Evolutionary conservation across 2,113 vertebrate species (phyloP).

Genomic region (Menidia beryllina): DNA sequence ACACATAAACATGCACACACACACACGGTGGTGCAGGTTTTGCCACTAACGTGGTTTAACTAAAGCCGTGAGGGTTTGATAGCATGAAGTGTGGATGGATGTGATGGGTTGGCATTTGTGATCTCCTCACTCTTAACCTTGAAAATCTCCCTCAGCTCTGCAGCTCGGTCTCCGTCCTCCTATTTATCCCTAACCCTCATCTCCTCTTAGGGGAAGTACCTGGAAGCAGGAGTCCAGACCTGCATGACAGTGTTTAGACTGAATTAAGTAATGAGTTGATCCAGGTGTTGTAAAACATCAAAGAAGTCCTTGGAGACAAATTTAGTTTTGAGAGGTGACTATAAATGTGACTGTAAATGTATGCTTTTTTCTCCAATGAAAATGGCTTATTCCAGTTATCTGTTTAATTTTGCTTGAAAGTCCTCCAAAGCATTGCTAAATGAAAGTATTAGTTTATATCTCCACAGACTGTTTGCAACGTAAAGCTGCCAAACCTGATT

Average conservation of each 20-base stretch:
- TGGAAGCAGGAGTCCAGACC: slow-evolving; percentile 54
- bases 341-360: neutral
- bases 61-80: neutral
- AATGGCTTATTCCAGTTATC: neutral
- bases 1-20: slow-evolving; percentile 17
- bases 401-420: neutral
- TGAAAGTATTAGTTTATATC: neutral
- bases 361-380: no score
- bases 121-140: neutral
- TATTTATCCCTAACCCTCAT: slow-evolving; percentile 13
- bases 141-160: slow-evolving; percentile 30
- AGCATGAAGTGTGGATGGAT: neutral
- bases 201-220: slow-evolving; percentile 44
- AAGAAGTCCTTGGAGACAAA: slow-evolving; percentile 8
- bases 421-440: neutral
- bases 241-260: slow-evolving; percentile 44
- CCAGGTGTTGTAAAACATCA: slow-evolving; percentile 7
- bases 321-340: neutral
- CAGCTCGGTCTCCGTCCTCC: slow-evolving; percentile 37
- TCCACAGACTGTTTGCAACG: neutral
- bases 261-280: slow-evolving; percentile 19
- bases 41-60: slow-evolving; percentile 5
- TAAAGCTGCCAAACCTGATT: no score
- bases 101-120: neutral
- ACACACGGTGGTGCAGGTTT: slow-evolving; percentile 33